A percentile compares a stretch with the other conserved stretches of the same genome.
Evolutionary conservation across 2,888 invertebrate species (phyloP).

Genomic region (Bimastos eiseni): DNA sequence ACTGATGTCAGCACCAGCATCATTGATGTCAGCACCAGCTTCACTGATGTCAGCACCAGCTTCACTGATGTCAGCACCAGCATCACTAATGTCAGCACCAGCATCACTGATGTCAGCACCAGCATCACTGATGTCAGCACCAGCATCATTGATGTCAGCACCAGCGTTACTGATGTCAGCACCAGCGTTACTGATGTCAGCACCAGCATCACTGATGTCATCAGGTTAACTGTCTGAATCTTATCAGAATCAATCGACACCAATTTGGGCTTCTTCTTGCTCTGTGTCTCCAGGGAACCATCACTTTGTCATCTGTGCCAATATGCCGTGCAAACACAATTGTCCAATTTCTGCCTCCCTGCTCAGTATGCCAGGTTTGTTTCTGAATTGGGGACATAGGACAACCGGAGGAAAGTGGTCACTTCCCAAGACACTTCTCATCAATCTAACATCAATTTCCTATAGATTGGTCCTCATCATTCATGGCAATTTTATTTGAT

Average conservation of each 20-base stretch:
- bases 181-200: background rate
- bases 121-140: too few species aligned
- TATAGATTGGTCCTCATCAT: too few species aligned
- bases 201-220: background rate
- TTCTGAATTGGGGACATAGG: background rate
- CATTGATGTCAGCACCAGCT: background rate
- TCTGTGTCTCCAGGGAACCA: background rate
- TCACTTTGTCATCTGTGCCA: background rate
- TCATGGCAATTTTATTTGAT: too few species aligned
- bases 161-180: too few species aligned
- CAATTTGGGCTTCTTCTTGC: background rate
- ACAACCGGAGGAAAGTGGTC: background rate
- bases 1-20: background rate
- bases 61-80: background rate
- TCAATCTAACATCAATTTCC: background rate
- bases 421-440: background rate
- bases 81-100: background rate
- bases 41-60: background rate
- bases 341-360: background rate
- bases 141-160: background rate
- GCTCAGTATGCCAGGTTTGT: background rate
- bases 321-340: background rate
- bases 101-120: background rate
- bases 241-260: background rate
- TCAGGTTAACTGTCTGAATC: background rate